phyloP scores from a whole-genome alignment of 2,113 vertebrate genomes.

The Gymnocephalus cernua region DNA sequence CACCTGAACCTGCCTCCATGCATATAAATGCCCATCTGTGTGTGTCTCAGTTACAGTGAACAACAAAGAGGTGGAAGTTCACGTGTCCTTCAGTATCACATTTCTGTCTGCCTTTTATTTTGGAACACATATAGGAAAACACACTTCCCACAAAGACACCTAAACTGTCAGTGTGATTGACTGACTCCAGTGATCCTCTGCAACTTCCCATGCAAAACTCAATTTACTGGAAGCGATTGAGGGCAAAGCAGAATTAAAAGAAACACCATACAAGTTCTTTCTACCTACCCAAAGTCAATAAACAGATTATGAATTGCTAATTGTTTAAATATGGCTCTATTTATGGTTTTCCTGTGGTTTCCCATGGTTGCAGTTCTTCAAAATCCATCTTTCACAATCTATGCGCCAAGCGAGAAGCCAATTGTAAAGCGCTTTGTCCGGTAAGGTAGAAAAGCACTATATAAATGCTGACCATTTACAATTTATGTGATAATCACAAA shows the following conservation, averaged over 20 bases:
- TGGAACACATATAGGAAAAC: neutral
- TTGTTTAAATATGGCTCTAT: neutral
- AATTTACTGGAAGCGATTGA: constrained; percentile 29
- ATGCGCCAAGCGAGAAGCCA: too few species aligned
- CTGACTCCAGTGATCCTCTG: constrained; percentile 13
- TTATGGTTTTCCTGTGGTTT: neutral
- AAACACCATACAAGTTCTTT: neutral
- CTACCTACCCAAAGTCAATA: neutral
- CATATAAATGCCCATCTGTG: constrained; percentile 27
- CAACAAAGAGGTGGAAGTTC: constrained; percentile 12
- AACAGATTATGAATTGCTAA: neutral
- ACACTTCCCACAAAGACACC: neutral
- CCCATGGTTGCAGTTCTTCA: neutral
- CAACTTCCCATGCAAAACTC: constrained; percentile 13
- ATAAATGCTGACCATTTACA: too few species aligned
- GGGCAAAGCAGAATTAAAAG: neutral
- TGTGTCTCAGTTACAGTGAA: constrained; percentile 5
- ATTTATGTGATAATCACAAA: neutral
- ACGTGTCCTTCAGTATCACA: neutral
- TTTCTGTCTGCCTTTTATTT: constrained; percentile 1
- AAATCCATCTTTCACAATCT: neutral
- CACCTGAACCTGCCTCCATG: neutral
- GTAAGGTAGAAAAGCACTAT: too few species aligned
- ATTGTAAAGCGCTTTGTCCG: too few species aligned
- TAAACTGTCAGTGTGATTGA: neutral